phyloP scores from a whole-genome alignment of 2,888 invertebrate species.

The Pecten maximus region DNA sequence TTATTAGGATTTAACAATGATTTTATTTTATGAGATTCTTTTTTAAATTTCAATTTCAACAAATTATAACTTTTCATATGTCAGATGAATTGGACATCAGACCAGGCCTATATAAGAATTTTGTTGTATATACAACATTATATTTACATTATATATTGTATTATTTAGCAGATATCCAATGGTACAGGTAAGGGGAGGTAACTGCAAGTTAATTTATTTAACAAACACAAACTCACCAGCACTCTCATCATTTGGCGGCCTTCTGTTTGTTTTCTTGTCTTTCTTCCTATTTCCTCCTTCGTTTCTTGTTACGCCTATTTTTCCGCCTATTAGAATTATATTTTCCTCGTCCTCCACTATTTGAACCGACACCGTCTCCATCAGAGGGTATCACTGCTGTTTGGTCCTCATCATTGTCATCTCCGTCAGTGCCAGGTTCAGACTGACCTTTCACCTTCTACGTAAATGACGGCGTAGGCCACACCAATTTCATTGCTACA shows the following conservation, averaged over 20 bases:
- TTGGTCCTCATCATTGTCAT: not conserved
- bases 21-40: too few species aligned
- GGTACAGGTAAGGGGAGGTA: too few species aligned
- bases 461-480: constrained; percentile 68
- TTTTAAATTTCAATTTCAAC: too few species aligned
- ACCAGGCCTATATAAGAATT: too few species aligned
- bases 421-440: constrained; percentile 34
- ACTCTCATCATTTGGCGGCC: constrained; percentile 47
- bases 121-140: too few species aligned
- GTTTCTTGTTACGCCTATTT: constrained; percentile 44
- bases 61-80: too few species aligned
- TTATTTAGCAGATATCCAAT: too few species aligned
- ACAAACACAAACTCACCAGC: constrained; percentile 45
- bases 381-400: not conserved
- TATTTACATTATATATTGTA: too few species aligned
- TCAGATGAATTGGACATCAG: too few species aligned
- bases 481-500: constrained; percentile 70
- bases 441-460: constrained; percentile 65
- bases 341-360: not conserved
- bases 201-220: too few species aligned
- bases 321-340: constrained; percentile 26
- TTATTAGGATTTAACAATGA: too few species aligned
- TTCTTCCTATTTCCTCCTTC: constrained; percentile 54
- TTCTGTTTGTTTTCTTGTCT: constrained; percentile 44
- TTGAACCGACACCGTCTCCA: not conserved